Evolutionary conservation across 2,797 vertebrate genomes (phyloP).

Genomic region (Neosilurus mollespiculum): DNA sequence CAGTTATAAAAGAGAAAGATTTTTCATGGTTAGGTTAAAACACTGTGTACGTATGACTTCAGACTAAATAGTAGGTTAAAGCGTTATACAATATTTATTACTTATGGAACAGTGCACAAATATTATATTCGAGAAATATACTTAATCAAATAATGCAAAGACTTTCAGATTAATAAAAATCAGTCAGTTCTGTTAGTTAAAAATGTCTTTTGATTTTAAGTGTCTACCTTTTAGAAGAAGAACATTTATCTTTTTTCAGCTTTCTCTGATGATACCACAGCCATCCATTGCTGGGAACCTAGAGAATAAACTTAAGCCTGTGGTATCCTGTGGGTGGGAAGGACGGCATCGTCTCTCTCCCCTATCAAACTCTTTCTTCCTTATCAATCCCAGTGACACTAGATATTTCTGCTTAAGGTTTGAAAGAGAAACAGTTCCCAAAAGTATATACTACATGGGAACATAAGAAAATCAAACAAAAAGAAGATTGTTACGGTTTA

Average conservation of each 20-base stretch:
- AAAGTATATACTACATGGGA: background rate
- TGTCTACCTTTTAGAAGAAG: background rate
- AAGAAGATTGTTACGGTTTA: too few relatives aligned
- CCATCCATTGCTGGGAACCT: background rate
- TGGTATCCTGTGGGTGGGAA: background rate
- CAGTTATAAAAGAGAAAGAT: constrained; percentile 39
- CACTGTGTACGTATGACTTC: background rate
- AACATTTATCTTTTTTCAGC: background rate
- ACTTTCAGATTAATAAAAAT: background rate
- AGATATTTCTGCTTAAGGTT: background rate
- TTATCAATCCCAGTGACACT: background rate
- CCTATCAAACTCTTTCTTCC: background rate
- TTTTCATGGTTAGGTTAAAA: background rate
- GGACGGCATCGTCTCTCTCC: background rate
- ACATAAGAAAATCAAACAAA: too few relatives aligned
- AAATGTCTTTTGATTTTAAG: background rate
- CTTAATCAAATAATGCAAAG: background rate
- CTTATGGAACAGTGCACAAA: background rate
- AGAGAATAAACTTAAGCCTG: background rate
- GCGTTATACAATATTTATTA: too few relatives aligned
- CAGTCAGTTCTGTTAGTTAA: background rate
- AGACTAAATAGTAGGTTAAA: background rate
- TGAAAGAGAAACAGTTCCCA: background rate
- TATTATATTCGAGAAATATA: background rate
- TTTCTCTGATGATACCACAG: background rate